Percentiles rank a stretch among this genome's conserved stretches.
Conservation (phyloP, 2,888 invertebrate species). For the Leucophora obtusa region DNA sequence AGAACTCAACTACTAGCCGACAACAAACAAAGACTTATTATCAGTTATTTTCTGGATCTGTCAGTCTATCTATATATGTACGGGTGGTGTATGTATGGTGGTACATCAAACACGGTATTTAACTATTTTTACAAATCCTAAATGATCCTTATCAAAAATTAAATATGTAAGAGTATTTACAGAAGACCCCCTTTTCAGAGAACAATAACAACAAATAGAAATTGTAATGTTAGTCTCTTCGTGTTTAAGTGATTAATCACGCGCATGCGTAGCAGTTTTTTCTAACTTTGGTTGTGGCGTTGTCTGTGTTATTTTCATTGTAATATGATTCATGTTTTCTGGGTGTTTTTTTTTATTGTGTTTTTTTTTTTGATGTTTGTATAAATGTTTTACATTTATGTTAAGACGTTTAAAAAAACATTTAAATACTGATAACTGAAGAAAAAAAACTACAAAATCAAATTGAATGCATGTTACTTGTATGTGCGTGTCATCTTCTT, state of each 20-base stretch:
- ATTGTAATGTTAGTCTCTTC: constrained; percentile 39
- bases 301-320: background rate
- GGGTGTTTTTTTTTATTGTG: constrained; percentile 24
- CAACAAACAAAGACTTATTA: background rate
- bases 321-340: constrained; percentile 44
- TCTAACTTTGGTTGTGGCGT: background rate
- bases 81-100: too few species aligned
- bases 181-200: constrained; percentile 20
- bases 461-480: constrained; percentile 6
- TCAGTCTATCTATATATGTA: constrained; percentile 10
- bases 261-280: constrained; percentile 49
- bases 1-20: background rate
- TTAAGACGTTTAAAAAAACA: constrained; percentile 32
- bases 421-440: constrained; percentile 41
- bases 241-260: constrained; percentile 52
- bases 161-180: constrained; percentile 35
- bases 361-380: background rate
- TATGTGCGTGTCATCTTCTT: constrained; percentile 21
- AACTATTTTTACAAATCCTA: constrained; percentile 41
- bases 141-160: constrained; percentile 58
- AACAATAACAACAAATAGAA: constrained; percentile 3
- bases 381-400: background rate
- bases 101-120: constrained; percentile 43
- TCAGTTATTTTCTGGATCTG: background rate
- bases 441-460: too few species aligned